These are phyloP conservation scores for Lasioglossum albipes DNA, from an alignment of 1,140 invertebrate genomes.

Conservation along the genomic window DNA sequence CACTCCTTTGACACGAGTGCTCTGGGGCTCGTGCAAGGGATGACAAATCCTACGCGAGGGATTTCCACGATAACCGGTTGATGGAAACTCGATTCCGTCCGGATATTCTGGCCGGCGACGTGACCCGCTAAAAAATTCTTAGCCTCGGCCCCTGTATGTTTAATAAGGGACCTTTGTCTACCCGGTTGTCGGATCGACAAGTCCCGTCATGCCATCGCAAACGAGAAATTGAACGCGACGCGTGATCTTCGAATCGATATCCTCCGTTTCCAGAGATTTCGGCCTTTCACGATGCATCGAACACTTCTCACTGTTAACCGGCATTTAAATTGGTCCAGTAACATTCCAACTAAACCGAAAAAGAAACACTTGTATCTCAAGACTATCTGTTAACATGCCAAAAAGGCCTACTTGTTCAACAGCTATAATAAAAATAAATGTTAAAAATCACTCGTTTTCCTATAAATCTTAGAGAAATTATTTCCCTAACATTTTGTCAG, in stretches of 20 bases:
- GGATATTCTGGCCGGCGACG: constrained; percentile 8
- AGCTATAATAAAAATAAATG: no score
- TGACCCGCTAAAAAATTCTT: constrained; percentile 42
- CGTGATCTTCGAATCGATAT: background rate
- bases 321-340: no score
- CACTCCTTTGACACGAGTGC: constrained; percentile 68
- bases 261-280: background rate
- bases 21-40: constrained; percentile 34
- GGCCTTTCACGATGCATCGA: no score
- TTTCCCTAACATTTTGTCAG: no score
- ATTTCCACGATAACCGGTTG: constrained; percentile 51
- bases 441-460: no score
- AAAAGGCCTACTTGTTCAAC: no score
- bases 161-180: constrained; percentile 40
- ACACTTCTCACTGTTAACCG: no score
- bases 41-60: constrained; percentile 58
- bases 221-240: background rate
- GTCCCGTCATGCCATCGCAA: background rate
- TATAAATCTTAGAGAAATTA: no score
- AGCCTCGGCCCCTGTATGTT: constrained; percentile 10
- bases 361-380: no score
- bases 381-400: no score
- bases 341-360: no score
- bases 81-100: constrained; percentile 56
- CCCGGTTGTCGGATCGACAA: background rate